phyloP scores from a whole-genome alignment of 2,797 vertebrate species.

The Argya squamiceps region DNA sequence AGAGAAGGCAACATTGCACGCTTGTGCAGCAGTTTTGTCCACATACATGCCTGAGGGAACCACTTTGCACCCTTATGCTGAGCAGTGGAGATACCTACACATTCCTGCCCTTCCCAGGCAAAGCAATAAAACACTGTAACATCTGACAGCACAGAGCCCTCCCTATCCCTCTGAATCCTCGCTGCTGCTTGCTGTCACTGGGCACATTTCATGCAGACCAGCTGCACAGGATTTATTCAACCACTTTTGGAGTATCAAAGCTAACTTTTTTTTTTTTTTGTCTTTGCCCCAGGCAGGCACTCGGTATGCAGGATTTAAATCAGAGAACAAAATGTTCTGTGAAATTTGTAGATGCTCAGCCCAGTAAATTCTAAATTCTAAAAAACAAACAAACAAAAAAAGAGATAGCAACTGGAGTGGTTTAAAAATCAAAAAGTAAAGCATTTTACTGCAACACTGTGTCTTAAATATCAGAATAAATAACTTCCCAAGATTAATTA shows the following conservation, averaged over 20 bases:
- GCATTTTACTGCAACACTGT: not conserved
- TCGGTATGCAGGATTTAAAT: slow-evolving; percentile 30
- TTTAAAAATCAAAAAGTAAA: slow-evolving; percentile 7
- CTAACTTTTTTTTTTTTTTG: not conserved
- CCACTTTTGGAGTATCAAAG: slow-evolving; percentile 42
- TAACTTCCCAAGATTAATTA: not conserved
- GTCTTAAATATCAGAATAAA: not conserved
- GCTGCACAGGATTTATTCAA: slow-evolving; percentile 57
- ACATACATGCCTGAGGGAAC: not conserved
- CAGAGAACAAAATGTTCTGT: slow-evolving; percentile 49
- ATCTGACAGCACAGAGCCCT: slow-evolving; percentile 17
- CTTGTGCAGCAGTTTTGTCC: not conserved
- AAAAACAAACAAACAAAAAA: not conserved
- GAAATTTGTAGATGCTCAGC: slow-evolving; percentile 12
- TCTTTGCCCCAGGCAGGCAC: slow-evolving; percentile 26
- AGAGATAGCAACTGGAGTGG: not conserved
- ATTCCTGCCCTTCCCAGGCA: not conserved
- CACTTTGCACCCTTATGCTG: not conserved
- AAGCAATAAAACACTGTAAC: slow-evolving; percentile 7
- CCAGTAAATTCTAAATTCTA: not conserved
- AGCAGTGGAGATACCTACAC: not conserved
- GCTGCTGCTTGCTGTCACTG: not conserved
- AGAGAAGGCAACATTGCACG: not conserved
- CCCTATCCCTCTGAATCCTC: slow-evolving; percentile 12
- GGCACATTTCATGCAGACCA: slow-evolving; percentile 46